Base-by-base conservation (phyloP, 2,797 vertebrate genomes). In the Bovichtus variegatus region DNA sequence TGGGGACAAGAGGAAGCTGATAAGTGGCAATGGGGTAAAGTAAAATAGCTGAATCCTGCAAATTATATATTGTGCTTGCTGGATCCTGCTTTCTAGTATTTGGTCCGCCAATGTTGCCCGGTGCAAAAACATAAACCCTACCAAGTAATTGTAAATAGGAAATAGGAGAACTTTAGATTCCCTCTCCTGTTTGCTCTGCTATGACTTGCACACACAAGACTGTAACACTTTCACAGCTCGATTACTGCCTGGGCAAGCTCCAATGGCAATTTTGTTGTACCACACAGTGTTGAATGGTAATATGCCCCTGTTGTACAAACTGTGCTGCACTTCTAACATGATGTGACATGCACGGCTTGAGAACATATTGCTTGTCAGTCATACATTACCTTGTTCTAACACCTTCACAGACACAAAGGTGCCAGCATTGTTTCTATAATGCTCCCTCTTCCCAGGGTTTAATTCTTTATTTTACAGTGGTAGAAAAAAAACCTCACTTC, bases 341-440 rank as follows among this genome's bases (percentile, higher is more conserved):
- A 91, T 16, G 60, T 76, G 87, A 83, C 92, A 84, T 71, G 91
- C 80, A 81, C n/a, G 13, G 81, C 84, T 80, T 68, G 71, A 82
- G 83, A 91, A 87, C 78, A 78, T 84, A 83, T 83, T 90, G 76
- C 85, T 84, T 88, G 88, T 93, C 92, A 91, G 85, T 94, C 90
- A 92, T 64, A 87, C 70, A 71, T 77, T 73, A 77, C 87, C 77
- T 86, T 84, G 75, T 88, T 91, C 87, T 59, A 81, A 90, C 91
- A 91, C 84, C 82, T 83, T 89, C 83, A 81, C 91, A 94, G 93
- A 95, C 93, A 93, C 91, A 91, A 90, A 93, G 93, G 94, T 95
- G 92, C 93, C 92, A 94, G 86, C 80, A 89, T 92, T 93, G 87
- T 92, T 91, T 93, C 89, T 86, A 85, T 83, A 84, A 73, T 76